Evolutionary conservation across 2,888 invertebrate species (phyloP), one percentile per base, ranked within the genome.

Genomic region (Cybosia mesomella): DNA sequence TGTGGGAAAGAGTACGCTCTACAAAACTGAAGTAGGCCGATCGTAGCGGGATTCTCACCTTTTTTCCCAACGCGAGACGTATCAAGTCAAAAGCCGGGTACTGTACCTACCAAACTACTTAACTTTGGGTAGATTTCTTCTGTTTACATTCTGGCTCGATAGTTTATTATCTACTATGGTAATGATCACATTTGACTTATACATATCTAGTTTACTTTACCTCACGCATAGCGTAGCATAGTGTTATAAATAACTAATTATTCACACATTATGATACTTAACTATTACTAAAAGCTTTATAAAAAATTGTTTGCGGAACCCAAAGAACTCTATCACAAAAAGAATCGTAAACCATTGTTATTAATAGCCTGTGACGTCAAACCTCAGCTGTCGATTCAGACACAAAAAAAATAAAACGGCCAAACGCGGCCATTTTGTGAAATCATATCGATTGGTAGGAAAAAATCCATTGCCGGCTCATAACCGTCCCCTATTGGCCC

Each of bases 361-460:
- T 77, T 77, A 77, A 75, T 77, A 77, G 74, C 62, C 63, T 69
- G 69, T 81, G 81, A 80, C 77, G 77, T 77, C 77, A 77, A 69
- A 67, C 55, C 67, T 68, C 71, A 77, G 79, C 83, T 78, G 81
- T 80, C 78, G 71, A 82, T 68, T 69, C 62, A 71, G 76, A 76
- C 72, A 66, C 67, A 77, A 83, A 84, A 76, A 77, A 81, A 85
- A 77, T 73, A 77, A 77, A 80, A 54, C 72, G 70, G 72, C 70
- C 74, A 73, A 81, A 75, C 79, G 88, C 90, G 82, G 93, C 94
- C 94, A 95, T 95, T 90, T 94, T 94, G 92, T 89, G 83, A 87
- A 87, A 88, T 86, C 84, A 81, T 90, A 94, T 93, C 90, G 93
- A 94, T 94, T 94, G 93, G 93, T 87, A 87, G 87, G 86, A 92